Conservation (phyloP, 2,888 invertebrate species). For the Chirona hameri region DNA sequence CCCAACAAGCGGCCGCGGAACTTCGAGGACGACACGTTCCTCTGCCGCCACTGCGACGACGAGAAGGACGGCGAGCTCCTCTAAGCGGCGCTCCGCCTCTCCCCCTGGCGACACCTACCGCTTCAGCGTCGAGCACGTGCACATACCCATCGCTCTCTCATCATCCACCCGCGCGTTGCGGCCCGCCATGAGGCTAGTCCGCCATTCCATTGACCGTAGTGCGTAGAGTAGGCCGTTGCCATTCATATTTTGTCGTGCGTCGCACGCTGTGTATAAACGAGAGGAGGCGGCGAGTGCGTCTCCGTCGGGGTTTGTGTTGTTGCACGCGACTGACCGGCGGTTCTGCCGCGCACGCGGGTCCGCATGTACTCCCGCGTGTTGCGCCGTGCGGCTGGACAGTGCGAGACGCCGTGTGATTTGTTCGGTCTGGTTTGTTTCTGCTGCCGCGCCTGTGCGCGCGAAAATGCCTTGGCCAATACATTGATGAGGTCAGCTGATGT, state of each 20-base stretch:
- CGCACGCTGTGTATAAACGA: neutral
- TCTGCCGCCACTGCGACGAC: constrained; percentile 29
- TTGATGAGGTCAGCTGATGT: no score
- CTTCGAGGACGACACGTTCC: constrained; percentile 30
- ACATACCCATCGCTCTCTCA: neutral
- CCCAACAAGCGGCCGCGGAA: constrained; percentile 29
- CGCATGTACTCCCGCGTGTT: neutral
- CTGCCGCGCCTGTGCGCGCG: neutral
- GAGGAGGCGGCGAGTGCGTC: neutral
- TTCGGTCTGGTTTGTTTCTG: constrained; percentile 3
- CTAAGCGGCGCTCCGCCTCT: neutral
- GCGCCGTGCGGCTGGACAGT: neutral
- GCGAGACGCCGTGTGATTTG: neutral
- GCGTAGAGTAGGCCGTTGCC: constrained; percentile 24
- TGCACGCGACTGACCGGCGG: neutral
- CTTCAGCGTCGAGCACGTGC: neutral
- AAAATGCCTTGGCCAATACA: neutral
- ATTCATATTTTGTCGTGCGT: neutral
- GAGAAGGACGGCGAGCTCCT: neutral
- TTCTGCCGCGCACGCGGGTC: neutral
- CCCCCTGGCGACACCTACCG: neutral
- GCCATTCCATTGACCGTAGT: constrained; percentile 25
- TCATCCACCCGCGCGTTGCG: neutral
- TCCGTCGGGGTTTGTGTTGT: neutral
- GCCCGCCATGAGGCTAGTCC: neutral